Evolutionary conservation across 2,888 invertebrate species (phyloP), one percentile per base, ranked within the genome.

Genomic region (Xanthorhoe spadicearia): DNA sequence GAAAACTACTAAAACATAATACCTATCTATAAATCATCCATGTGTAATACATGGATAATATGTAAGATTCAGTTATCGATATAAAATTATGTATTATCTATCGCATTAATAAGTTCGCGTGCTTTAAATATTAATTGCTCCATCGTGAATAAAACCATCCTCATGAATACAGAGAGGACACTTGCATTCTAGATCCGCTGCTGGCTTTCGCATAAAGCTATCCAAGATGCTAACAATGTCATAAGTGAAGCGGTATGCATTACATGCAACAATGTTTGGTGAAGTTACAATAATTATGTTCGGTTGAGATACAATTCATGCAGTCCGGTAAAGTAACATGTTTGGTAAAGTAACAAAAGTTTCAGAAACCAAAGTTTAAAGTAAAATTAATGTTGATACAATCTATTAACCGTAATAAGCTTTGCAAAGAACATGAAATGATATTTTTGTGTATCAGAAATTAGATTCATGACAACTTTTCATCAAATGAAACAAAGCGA

Each of bases 101-200:
- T 8, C 67, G 71, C 64, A 67, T 69, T 68, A 65, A 71, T 72
- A 76, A 68, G 64, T 64, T 68, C 28, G 64, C 68, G 54, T 69
- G 65, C 72, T 68, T 69, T 63, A 58, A 72, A 72, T 70, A 67
- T 69, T 70, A 76, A 78, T 80, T 69, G 74, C 69, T 72, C 61
- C 49, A 64, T 76, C 65, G 75, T 70, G 81, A 78, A 84, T 84
- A 83, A 84, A 77, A 76, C 80, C 77, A 74, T 84, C 81, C 82
- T 83, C 82, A 87, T 88, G 86, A 88, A 89, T 88, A 86, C 77
- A 81, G 76, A 82, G 80, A 74, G 70, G 79, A 83, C 81, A 87
- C 86, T 84, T 82, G 88, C 78, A 85, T 65, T 55, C 60, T 65
- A 23, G 61, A 28, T 60, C 69, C 82, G 87, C 87, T 89, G 74